A percentile compares a stretch with the other conserved stretches of the same genome.
Evolutionary conservation across 2,888 invertebrate species (phyloP).

Genomic region (Heliconius sara): DNA sequence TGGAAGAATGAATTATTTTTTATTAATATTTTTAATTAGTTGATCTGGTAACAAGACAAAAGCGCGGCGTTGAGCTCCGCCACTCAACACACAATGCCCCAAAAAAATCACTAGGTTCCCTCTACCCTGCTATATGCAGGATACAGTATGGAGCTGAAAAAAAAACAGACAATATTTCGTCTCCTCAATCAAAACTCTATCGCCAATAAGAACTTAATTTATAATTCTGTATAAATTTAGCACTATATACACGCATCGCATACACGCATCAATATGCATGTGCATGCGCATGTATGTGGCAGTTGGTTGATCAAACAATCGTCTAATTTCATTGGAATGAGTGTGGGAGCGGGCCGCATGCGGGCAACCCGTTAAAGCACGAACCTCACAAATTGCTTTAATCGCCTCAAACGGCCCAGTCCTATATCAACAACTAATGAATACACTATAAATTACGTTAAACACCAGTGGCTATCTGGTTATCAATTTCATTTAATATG

Average conservation of each 20-base stretch:
- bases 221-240: constrained; percentile 9
- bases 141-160: no score
- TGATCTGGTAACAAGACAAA: no score
- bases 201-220: neutral
- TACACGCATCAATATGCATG: neutral
- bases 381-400: constrained; percentile 72
- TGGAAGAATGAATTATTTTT: no score
- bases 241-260: neutral
- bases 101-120: no score
- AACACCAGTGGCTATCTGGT: constrained; percentile 14
- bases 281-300: neutral
- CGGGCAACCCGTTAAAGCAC: constrained; percentile 45
- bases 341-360: constrained; percentile 49
- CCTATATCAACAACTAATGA: constrained; percentile 47
- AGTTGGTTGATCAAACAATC: constrained; percentile 22
- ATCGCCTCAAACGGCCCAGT: constrained; percentile 63
- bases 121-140: no score
- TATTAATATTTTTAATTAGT: no score
- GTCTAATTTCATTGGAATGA: constrained; percentile 18
- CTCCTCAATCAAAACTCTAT: no score
- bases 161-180: no score
- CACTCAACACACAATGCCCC: no score
- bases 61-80: no score
- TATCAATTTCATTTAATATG: constrained; percentile 9
- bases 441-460: constrained; percentile 29